phyloP scores from a whole-genome alignment of 2,113 vertebrate species.

The Nipponia nippon region DNA sequence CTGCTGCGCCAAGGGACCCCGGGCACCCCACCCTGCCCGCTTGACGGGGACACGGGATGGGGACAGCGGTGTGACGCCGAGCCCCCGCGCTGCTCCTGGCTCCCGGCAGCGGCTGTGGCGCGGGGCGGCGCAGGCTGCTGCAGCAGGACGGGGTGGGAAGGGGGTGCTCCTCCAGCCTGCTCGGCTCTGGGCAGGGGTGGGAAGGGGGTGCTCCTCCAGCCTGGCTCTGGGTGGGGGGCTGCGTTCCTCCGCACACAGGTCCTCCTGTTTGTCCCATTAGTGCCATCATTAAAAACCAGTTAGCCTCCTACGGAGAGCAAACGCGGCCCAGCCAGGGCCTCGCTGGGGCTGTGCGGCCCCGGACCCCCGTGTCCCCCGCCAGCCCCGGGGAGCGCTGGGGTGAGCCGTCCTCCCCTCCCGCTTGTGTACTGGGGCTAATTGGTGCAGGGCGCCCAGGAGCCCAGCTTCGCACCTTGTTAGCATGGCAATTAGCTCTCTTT shows the following conservation, averaged over 20 bases:
- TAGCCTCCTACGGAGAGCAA: constrained; percentile 69
- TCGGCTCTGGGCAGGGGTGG: neutral
- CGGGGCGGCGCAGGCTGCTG: neutral
- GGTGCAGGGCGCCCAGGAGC: constrained; percentile 35
- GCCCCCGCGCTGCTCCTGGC: neutral
- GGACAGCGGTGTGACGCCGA: accelerated
- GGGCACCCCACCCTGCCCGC: neutral
- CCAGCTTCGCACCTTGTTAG: constrained; percentile 85
- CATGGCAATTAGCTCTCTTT: constrained; percentile 81
- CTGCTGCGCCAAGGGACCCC: neutral
- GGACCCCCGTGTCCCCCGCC: neutral
- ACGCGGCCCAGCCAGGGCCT: neutral
- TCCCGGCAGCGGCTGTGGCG: accelerated
- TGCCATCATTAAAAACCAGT: constrained; percentile 72
- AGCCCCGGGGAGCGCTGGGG: neutral
- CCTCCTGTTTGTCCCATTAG: constrained; percentile 76
- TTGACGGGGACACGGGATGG: accelerated
- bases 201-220: neutral
- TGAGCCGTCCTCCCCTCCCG: neutral
- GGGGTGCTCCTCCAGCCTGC: too few species aligned
- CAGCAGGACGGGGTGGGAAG: neutral
- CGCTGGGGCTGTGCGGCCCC: neutral
- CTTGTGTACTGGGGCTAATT: constrained; percentile 67
- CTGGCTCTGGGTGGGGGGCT: neutral
- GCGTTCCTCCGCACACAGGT: constrained; percentile 63